Evolutionary conservation across 2,113 vertebrate genomes (phyloP), one percentile per base, ranked within the genome.

Genomic region (Elephas maximus): DNA sequence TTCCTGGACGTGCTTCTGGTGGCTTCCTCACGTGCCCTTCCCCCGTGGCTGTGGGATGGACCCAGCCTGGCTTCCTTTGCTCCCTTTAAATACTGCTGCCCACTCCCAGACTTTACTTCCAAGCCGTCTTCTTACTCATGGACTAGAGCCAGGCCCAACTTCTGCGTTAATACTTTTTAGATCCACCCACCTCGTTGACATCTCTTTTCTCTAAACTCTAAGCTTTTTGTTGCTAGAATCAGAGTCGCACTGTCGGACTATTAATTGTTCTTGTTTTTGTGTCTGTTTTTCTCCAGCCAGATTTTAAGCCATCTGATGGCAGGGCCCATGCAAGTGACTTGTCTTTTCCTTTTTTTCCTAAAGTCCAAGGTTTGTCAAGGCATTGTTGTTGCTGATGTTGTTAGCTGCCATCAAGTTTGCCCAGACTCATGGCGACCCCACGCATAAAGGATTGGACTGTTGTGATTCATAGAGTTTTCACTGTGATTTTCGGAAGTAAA

Each of bases 81-180:
- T 45, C 76, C 28, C 2, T 4, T 4, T 4, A 10, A 33, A 67
- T 18, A 0, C 18, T 5, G 9, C 6, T 63, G 8, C 60, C 10
- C 6, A 5, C 15, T 23, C 6, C 23, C 1, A 2, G 60, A 65
- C 41, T n/a, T 8, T 0, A 0, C 6, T 0, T 14, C 53, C 30
- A 12, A 5, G 71, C 7, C 33, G 73, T 62, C 18, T 62, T 2
- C 53, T 26, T 18, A 77, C n/a, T 17, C 53, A 21, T n/a, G 63
- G 81, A 21, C 6, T 23, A 71, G 60, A 57, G 9, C 9, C 30
- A 3, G 74, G 4, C n/a, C 45, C 15, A 18, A 14, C 1, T 26
- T 24, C 4, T 1, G 20, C 21, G 8, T 3, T 20, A 23, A 6
- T 20, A 17, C 26, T 8, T 65, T 81, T 33, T 18, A 77, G 81